These are phyloP conservation scores for Anthopleura sola DNA, from an alignment of 64 coral and sea anemone genomes.

Conservation along the genomic window DNA sequence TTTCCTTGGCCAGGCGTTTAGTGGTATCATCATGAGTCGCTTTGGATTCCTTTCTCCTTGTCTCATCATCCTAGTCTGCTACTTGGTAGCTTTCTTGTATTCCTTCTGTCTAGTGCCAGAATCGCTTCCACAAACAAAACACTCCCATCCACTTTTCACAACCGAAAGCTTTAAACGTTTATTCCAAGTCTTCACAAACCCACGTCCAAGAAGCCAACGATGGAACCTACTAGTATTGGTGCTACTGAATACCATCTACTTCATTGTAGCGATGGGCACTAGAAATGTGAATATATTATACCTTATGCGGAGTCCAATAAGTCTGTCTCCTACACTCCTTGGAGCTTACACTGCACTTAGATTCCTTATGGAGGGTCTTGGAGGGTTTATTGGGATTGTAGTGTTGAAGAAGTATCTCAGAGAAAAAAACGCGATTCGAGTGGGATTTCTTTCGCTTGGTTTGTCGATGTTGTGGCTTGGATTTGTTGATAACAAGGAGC, in stretches of 20 bases:
- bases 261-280: constrained; percentile 62
- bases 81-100: constrained; percentile 40
- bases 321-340: constrained; percentile 64
- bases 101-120: constrained; percentile 72
- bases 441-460: constrained; percentile 67
- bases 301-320: constrained; percentile 70
- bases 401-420: constrained; percentile 47
- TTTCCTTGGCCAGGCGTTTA: constrained; percentile 73
- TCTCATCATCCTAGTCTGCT: constrained; percentile 65
- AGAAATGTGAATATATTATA: constrained; percentile 59
- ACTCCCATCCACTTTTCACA: constrained; percentile 44
- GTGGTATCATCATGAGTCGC: constrained; percentile 66
- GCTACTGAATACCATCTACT: constrained; percentile 32
- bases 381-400: constrained; percentile 52
- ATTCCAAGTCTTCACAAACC: constrained; percentile 49
- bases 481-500: constrained; percentile 45
- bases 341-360: constrained; percentile 68
- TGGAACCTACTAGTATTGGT: constrained; percentile 59
- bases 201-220: constrained; percentile 32
- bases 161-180: constrained; percentile 65
- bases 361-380: constrained; percentile 76
- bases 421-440: constrained; percentile 47
- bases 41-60: constrained; percentile 74
- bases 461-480: constrained; percentile 63
- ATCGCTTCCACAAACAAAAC: constrained; percentile 13